A percentile compares a stretch with the other conserved stretches of the same genome.
Evolutionary conservation across 2,888 invertebrate genomes (phyloP).

Genomic region (Choreutis nemorana): DNA sequence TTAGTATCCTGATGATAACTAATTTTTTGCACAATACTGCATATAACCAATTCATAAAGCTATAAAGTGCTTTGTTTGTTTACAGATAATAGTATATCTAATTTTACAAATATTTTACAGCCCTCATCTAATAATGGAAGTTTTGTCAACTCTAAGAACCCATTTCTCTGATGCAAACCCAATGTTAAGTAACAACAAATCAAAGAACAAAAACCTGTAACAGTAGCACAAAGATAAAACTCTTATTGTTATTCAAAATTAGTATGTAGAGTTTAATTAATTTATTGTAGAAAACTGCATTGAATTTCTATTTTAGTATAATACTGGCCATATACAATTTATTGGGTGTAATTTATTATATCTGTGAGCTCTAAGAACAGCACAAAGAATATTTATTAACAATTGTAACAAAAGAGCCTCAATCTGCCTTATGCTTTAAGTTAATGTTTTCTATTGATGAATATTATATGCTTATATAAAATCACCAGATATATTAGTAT

Average conservation of each 20-base stretch:
- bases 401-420: constrained; percentile 47
- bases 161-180: constrained; percentile 43
- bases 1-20: too few relatives aligned
- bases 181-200: constrained; percentile 23
- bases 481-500: too few relatives aligned
- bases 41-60: too few relatives aligned
- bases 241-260: constrained; percentile 31
- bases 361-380: constrained; percentile 2
- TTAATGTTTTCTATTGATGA: constrained; percentile 2
- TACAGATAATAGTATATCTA: too few relatives aligned
- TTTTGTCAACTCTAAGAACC: constrained; percentile 51
- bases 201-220: constrained; percentile 40
- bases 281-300: too few relatives aligned
- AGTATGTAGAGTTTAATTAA: constrained; percentile 26
- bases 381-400: constrained; percentile 13
- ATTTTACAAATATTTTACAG: too few relatives aligned
- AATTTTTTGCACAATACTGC: too few relatives aligned
- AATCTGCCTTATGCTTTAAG: constrained; percentile 50
- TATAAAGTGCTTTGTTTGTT: too few relatives aligned
- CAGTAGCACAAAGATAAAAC: constrained; percentile 55
- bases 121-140: constrained; percentile 40
- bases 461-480: not conserved
- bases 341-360: constrained; percentile 6
- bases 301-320: constrained; percentile 4
- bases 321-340: constrained; percentile 11